Conservation (phyloP, 2,113 vertebrate species). For the Sus scrofa region T2T-Sscrofa CM000815.6:133650001-133650500, state of each 20-base stretch:
- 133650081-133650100: not conserved
- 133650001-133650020: too few relatives aligned
- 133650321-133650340: constrained; percentile 72
- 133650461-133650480: constrained; percentile 83
- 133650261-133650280: constrained; percentile 72
- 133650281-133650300: constrained; percentile 77
- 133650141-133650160: constrained; percentile 4
- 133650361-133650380: constrained; percentile 85
- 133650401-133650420: constrained; percentile 82
- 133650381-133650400: constrained; percentile 81
- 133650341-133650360: constrained; percentile 81
- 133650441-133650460: constrained; percentile 81
- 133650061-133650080: not conserved
- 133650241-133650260: constrained; percentile 69
- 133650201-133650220: constrained; percentile 60
- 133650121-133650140: constrained; percentile 30
- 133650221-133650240: constrained; percentile 57
- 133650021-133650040: too few relatives aligned
- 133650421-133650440: constrained; percentile 80
- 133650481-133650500: constrained; percentile 82
- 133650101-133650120: not conserved
- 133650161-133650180: constrained; percentile 45
- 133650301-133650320: constrained; percentile 75
- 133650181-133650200: constrained; percentile 37
- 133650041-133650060: not conserved